These are phyloP conservation scores for Nymphicus hollandicus DNA, from an alignment of 2,113 vertebrate species.

Conservation along the genomic window DNA sequence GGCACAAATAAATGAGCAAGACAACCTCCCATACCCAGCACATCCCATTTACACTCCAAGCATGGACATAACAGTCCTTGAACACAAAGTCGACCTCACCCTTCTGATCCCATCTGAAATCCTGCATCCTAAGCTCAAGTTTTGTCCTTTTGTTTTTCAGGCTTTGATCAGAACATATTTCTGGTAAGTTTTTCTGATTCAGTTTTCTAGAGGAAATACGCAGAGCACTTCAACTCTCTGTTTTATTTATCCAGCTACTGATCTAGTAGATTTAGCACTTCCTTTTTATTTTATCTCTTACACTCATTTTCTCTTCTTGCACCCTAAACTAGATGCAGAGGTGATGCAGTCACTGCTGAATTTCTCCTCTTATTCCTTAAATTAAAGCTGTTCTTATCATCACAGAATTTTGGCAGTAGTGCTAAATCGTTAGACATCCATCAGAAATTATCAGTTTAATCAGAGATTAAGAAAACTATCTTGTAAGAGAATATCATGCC, in stretches of 20 bases:
- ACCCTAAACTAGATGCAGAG: not conserved
- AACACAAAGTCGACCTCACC: not conserved
- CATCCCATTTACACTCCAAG: not conserved
- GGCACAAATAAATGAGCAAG: not conserved
- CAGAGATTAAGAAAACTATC: not conserved
- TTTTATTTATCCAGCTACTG: not conserved
- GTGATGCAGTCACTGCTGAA: not conserved
- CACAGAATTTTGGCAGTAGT: not conserved
- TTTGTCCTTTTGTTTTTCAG: not conserved
- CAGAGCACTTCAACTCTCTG: not conserved
- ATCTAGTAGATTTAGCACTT: not conserved
- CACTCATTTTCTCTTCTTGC: not conserved
- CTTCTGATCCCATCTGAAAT: not conserved
- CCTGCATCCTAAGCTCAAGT: not conserved
- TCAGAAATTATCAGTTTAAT: constrained; percentile 29
- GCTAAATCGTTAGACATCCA: not conserved
- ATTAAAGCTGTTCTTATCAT: not conserved
- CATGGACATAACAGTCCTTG: not conserved
- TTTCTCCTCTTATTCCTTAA: not conserved
- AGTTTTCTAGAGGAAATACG: not conserved
- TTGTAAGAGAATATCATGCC: not conserved
- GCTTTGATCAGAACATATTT: not conserved
- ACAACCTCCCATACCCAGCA: not conserved
- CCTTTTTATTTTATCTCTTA: not conserved
- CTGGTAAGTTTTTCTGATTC: not conserved